Base-by-base conservation (phyloP, 2,888 invertebrate genomes). In the Aquatica leii region DNA sequence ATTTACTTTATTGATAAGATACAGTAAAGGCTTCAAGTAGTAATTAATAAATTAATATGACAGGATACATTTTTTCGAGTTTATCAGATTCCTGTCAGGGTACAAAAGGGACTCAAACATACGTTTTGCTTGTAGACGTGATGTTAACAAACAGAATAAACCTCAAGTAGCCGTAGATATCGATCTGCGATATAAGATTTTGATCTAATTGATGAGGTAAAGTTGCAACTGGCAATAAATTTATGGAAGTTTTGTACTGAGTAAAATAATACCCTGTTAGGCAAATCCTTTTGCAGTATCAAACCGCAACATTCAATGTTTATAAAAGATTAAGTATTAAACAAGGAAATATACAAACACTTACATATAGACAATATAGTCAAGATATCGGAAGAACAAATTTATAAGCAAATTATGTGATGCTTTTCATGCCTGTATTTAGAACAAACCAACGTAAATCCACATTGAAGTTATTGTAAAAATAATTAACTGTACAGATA, bases 141-240 rank as follows among this genome's bases (percentile, higher is more conserved):
- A 66, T 66, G 66, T 66, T 66, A 66, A 66, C 66, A 66, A 66
- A 66, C 66, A 57, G 66, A 66, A 66, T 59, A 63, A 63, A 63
- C 60, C 52, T 63, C 48, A 59, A 66, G 63, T 52, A 60, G 63
- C 54, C 60, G 50, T 46, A 71, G 77, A 78, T 78, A 78, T 73
- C 71, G 77, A 78, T 77, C 77, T 74, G 56, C 68, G 77, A 77
- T 77, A 69, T 63, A 64, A 72, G 77, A 76, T 78, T 77, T 77
- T 74, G 75, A 78, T 77, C 78, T 77, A 78, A 77, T 77, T 77
- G 77, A 77, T 71, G 75, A 75, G 72, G 73, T 59, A 61, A 61
- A 57, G 62, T 63, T 58, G 59, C 60, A 62, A 64, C 69, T 65
- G 65, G 67, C 57, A 63, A 66, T 68, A 65, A 67, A 67, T 63